These are phyloP conservation scores for Melanchra persicariae DNA, from an alignment of 2,888 invertebrate species.

Conservation along the genomic window DNA sequence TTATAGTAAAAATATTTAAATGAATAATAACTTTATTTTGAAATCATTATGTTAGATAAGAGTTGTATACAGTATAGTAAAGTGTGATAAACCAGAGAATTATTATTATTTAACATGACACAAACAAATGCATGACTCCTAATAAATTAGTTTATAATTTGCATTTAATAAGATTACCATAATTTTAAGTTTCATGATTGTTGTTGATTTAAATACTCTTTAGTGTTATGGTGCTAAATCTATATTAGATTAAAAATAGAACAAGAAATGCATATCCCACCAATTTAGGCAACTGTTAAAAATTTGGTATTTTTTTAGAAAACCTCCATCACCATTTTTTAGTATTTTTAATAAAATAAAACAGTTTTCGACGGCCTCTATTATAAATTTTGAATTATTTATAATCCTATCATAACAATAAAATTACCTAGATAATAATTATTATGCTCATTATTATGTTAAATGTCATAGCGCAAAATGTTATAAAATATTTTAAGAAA, in stretches of 20 bases:
- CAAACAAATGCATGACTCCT: slow-evolving; percentile 58
- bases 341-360: slow-evolving; percentile 24
- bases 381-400: slow-evolving; percentile 3
- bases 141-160: slow-evolving; percentile 62
- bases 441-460: slow-evolving; percentile 52
- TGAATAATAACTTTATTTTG: slow-evolving; percentile 32
- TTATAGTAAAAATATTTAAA: slow-evolving; percentile 41
- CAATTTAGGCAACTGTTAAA: slow-evolving; percentile 50
- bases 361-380: slow-evolving; percentile 56
- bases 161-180: slow-evolving; percentile 70
- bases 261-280: slow-evolving; percentile 59
- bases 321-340: slow-evolving; percentile 17
- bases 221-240: slow-evolving; percentile 71
- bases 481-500: slow-evolving; percentile 31
- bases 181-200: slow-evolving; percentile 44
- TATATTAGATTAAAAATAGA: slow-evolving; percentile 37
- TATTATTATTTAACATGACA: slow-evolving; percentile 66
- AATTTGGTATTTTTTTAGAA: slow-evolving; percentile 27
- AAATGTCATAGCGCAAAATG: slow-evolving; percentile 2
- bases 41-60: slow-evolving; percentile 20
- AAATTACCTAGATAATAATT: slow-evolving; percentile 31
- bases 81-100: slow-evolving; percentile 56
- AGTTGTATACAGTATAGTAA: slow-evolving; percentile 10
- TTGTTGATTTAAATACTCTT: slow-evolving; percentile 64
- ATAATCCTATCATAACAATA: slow-evolving; percentile 3